These are phyloP conservation scores for Podarcis siculus DNA, from an alignment of 2,797 vertebrate genomes.

Conservation along the genomic window DNA sequence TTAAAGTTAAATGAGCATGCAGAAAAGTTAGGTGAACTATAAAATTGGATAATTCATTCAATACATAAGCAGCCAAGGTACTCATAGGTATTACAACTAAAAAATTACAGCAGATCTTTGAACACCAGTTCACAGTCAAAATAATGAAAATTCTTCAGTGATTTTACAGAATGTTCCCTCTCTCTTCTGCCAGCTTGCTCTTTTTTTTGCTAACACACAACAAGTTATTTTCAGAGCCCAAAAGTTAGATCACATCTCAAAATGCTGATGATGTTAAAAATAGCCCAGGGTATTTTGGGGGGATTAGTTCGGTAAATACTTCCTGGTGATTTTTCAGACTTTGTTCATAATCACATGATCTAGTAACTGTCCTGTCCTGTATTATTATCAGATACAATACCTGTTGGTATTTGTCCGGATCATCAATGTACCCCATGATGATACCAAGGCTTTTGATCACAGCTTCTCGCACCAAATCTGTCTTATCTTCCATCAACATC, in stretches of 20 bases:
- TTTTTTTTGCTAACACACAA: background rate
- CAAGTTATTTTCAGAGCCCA: background rate
- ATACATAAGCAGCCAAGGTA: background rate
- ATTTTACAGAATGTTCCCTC: background rate
- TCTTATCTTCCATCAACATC: constrained; percentile 98
- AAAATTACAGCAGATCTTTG: background rate
- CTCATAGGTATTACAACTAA: background rate
- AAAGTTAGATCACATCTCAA: too few relatives aligned
- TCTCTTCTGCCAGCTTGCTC: too few relatives aligned
- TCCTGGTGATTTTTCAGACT: background rate
- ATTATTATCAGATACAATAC: constrained; percentile 71
- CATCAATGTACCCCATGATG: constrained; percentile 98
- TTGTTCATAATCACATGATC: background rate
- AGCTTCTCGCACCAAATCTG: constrained; percentile 98
- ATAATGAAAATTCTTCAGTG: background rate
- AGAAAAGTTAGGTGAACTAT: background rate
- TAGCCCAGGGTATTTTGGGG: too few relatives aligned
- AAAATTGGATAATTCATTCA: background rate
- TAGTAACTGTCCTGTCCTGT: background rate
- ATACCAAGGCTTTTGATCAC: constrained; percentile 98
- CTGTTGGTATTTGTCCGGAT: constrained; percentile 97
- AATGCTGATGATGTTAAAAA: too few relatives aligned
- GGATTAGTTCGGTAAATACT: too few relatives aligned
- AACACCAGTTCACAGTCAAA: background rate
- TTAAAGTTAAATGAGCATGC: background rate